These are phyloP conservation scores for Pomacea maculata DNA, from an alignment of 1,140 invertebrate species.

Conservation along the genomic window DNA sequence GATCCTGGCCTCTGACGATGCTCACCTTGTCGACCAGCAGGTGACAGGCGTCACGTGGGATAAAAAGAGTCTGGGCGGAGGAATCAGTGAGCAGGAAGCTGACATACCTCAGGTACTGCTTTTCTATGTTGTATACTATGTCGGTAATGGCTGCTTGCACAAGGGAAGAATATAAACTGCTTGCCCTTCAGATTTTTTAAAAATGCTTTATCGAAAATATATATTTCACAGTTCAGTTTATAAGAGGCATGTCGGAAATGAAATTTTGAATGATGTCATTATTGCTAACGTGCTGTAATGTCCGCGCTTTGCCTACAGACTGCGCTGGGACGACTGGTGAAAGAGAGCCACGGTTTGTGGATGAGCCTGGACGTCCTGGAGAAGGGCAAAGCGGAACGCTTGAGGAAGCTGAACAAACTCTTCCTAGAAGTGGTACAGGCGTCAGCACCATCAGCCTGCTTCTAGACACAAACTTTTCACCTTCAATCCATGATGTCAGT, in stretches of 20 bases:
- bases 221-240: not conserved
- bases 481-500: no score
- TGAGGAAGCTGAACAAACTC: not conserved
- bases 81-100: not conserved
- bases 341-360: not conserved
- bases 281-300: not conserved
- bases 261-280: not conserved
- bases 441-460: no score
- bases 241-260: not conserved
- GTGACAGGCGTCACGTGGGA: constrained; percentile 12
- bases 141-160: not conserved
- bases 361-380: constrained; percentile 4
- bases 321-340: not conserved
- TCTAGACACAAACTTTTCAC: no score
- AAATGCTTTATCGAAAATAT: not conserved
- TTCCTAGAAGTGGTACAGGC: not conserved
- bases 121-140: not conserved
- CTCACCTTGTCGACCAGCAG: not conserved
- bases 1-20: not conserved
- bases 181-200: not conserved
- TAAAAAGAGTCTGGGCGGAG: not conserved
- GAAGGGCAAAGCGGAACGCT: not conserved
- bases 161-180: not conserved
- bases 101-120: not conserved
- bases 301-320: constrained; percentile 10